phyloP scores from a whole-genome alignment of 2,797 vertebrate species.

The Ctenopoma multispine region DNA sequence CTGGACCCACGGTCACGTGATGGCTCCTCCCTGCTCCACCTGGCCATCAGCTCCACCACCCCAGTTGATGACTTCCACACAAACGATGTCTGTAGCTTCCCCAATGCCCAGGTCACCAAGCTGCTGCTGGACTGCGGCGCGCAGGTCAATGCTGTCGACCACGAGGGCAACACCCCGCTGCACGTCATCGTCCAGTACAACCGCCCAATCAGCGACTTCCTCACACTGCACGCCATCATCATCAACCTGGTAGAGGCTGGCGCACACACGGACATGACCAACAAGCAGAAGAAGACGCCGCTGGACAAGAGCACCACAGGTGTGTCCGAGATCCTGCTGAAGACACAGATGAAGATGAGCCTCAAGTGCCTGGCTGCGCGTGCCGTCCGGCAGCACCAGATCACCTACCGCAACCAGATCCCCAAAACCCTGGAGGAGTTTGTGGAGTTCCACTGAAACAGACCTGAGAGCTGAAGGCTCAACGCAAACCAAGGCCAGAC shows the following conservation, averaged over 20 bases:
- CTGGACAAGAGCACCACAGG: slow-evolving; percentile 97
- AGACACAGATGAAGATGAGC: slow-evolving; percentile 99
- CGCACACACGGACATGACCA: slow-evolving; percentile 97
- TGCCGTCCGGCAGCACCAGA: slow-evolving; percentile 92
- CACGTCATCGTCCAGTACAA: slow-evolving; percentile 99
- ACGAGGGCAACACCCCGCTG: slow-evolving; percentile 94
- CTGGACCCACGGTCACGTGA: slow-evolving; percentile 93
- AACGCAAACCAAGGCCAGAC: slow-evolving; percentile 18
- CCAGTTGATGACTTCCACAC: slow-evolving; percentile 98
- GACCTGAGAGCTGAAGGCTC: not conserved
- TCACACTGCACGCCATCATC: slow-evolving; percentile 98
- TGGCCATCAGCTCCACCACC: slow-evolving; percentile 94
- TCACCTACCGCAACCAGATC: slow-evolving; percentile 96
- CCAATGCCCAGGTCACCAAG: slow-evolving; percentile 93
- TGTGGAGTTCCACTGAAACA: slow-evolving; percentile 93
- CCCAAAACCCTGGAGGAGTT: slow-evolving; percentile 97
- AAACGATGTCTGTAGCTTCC: slow-evolving; percentile 97
- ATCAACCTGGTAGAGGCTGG: slow-evolving; percentile 96
- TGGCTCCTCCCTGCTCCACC: slow-evolving; percentile 91
- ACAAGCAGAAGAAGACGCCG: slow-evolving; percentile 97
- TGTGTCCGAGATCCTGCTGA: slow-evolving; percentile 97
- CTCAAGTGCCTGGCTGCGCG: slow-evolving; percentile 98
- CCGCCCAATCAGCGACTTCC: slow-evolving; percentile 98
- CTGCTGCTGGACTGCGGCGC: slow-evolving; percentile 95
- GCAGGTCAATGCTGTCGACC: slow-evolving; percentile 91